Evolutionary conservation across 64 coral and sea anemone species (phyloP).

Genomic region (Stylophora pistillata): DNA sequence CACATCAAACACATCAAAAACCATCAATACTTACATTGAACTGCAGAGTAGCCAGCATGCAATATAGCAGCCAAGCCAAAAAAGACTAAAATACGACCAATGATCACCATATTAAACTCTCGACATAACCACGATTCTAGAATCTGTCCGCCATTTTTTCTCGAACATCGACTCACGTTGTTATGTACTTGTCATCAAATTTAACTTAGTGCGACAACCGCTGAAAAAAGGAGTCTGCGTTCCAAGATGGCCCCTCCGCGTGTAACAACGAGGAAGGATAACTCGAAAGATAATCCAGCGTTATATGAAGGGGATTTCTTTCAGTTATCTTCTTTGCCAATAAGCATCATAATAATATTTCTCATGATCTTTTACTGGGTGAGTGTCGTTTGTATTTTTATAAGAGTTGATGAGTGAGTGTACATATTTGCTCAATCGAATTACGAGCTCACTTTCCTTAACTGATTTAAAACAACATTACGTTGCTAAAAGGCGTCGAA

Average conservation of each 20-base stretch:
- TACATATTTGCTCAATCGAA: too few relatives aligned
- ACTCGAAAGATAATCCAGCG: constrained; percentile 27
- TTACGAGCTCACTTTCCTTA: too few relatives aligned
- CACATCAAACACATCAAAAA: not conserved
- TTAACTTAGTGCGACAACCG: not conserved
- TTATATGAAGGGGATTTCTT: constrained; percentile 36
- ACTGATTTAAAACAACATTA: too few relatives aligned
- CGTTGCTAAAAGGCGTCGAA: too few relatives aligned
- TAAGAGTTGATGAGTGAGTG: not conserved
- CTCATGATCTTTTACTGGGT: constrained; percentile 53
- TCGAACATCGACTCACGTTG: not conserved
- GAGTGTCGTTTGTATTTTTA: not conserved
- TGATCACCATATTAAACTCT: constrained; percentile 47
- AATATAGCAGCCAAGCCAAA: constrained; percentile 68
- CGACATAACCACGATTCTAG: not conserved
- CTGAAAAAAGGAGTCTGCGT: not conserved
- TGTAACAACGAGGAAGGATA: not conserved
- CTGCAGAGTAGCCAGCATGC: constrained; percentile 70
- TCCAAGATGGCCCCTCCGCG: constrained; percentile 66
- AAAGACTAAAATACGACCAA: constrained; percentile 75
- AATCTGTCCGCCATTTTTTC: not conserved
- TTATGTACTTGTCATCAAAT: not conserved
- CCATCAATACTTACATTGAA: constrained; percentile 58
- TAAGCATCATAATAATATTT: constrained; percentile 20
- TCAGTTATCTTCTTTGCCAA: not conserved